Evolutionary conservation across 2,888 invertebrate genomes (phyloP).

Genomic region (Thalpophila matura): DNA sequence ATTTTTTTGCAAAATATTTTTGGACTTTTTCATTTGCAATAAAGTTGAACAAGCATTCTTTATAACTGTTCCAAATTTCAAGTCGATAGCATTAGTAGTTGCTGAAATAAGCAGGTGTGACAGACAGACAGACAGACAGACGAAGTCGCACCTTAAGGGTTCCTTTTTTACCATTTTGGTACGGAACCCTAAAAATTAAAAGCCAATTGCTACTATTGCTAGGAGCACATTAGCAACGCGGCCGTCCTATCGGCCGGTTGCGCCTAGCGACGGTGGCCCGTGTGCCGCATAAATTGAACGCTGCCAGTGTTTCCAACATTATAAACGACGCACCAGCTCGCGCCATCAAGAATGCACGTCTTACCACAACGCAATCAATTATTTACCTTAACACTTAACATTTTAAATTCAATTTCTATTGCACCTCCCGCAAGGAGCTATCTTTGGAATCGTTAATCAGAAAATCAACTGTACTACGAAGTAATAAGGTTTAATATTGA

Average conservation of each 20-base stretch:
- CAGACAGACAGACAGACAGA: no score
- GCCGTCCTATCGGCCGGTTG: conserved; percentile 7
- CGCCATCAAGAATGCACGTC: conserved; percentile 66
- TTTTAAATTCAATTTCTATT: conserved; percentile 57
- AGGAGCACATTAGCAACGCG: conserved; percentile 26
- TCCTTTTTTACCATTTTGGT: no score
- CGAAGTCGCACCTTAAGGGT: no score
- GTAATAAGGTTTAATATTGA: conserved; percentile 37
- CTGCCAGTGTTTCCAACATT: conserved; percentile 63
- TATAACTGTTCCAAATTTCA: no score
- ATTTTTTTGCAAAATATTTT: no score
- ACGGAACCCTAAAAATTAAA: conserved; percentile 2
- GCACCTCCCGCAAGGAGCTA: conserved; percentile 32
- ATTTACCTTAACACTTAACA: conserved; percentile 31
- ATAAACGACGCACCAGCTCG: conserved; percentile 62
- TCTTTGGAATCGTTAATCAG: conserved; percentile 18
- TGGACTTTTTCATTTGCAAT: no score
- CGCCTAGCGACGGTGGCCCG: conserved; percentile 38
- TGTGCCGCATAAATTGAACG: conserved; percentile 60
- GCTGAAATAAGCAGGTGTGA: no score
- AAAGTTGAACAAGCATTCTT: no score
- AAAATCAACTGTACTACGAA: conserved; percentile 35
- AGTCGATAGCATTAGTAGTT: no score
- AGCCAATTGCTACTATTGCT: conserved; percentile 2
- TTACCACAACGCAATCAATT: conserved; percentile 37